Evolutionary conservation across 2,113 vertebrate species (phyloP).

Genomic region (Morone chrysops): DNA sequence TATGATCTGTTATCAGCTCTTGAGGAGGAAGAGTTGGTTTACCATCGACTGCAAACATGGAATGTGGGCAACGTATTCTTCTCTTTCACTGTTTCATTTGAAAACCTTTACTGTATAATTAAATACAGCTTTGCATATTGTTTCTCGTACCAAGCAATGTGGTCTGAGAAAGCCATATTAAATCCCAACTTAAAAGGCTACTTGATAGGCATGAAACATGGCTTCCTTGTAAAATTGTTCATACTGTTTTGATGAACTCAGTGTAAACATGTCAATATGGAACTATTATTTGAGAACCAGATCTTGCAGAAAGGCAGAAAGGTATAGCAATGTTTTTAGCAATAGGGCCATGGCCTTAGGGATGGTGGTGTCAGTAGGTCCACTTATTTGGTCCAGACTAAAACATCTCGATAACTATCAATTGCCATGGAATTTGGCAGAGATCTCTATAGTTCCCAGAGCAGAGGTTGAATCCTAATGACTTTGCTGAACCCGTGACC

Average conservation of each 20-base stretch:
- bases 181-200: too few relatives aligned
- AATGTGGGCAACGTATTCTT: neutral
- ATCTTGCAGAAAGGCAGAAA: neutral
- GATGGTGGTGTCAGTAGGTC: neutral
- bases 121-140: neutral
- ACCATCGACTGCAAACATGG: neutral
- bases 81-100: neutral
- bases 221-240: too few relatives aligned
- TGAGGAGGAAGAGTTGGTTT: neutral
- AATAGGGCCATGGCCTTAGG: neutral
- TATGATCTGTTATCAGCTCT: neutral
- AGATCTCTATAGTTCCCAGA: neutral
- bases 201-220: too few relatives aligned
- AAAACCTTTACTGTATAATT: neutral
- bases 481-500: neutral
- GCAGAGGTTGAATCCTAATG: neutral
- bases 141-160: neutral
- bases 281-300: neutral
- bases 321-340: too few relatives aligned
- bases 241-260: neutral
- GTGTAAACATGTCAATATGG: neutral
- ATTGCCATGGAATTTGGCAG: neutral
- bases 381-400: neutral
- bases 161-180: too few relatives aligned
- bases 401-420: neutral